Evolutionary conservation across 2,113 vertebrate species (phyloP), one percentile per base, ranked within the genome.

Genomic region (Willisornis vidua): DNA sequence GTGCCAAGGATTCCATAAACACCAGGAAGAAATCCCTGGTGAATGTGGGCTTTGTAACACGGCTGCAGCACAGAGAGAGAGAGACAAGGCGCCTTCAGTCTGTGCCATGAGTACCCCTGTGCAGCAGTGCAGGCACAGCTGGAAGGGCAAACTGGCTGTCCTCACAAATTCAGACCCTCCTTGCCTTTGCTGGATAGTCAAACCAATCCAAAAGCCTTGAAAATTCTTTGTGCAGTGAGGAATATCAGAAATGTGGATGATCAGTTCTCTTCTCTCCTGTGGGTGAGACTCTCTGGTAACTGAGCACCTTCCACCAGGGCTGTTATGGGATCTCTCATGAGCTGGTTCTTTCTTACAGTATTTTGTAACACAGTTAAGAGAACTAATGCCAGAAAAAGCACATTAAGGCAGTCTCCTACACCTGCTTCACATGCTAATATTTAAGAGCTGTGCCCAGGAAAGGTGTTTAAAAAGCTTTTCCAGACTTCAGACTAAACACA

Each of bases 201-300:
- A 39, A 65, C 14, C 72, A 18, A 6, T 4, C 43, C 41, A 67
- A 58, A 62, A 73, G 45, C 52, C 48, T 7, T 19, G 58, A 7
- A 19, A 33, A 20, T 4, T 14, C 24, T 23, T 33, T 13, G 17
- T 23, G 31, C 23, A 55, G 15, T 23, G 37, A 9, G n/a, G 35
- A 57, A 0, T 3, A 23, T 0, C 1, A 19, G 9, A 35, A 75
- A 61, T 1, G 12, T 11, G 68, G 45, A 26, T 15, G 10, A 4
- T 3, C 2, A 20, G 58, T 62, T 33, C 41, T 66, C 19, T 1
- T 63, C 35, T 73, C 39, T 33, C 6, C 39, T 55, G 19, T 3
- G 31, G 28, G 3, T 25, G 29, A 9, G 25, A 63, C 43, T 1
- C 35, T 33, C 29, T 19, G 58, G 8, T 3, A 37, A 48, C 25